These are phyloP conservation scores for Drosophila subsilvestris DNA, from an alignment of 2,888 invertebrate genomes.

Conservation along the genomic window DNA sequence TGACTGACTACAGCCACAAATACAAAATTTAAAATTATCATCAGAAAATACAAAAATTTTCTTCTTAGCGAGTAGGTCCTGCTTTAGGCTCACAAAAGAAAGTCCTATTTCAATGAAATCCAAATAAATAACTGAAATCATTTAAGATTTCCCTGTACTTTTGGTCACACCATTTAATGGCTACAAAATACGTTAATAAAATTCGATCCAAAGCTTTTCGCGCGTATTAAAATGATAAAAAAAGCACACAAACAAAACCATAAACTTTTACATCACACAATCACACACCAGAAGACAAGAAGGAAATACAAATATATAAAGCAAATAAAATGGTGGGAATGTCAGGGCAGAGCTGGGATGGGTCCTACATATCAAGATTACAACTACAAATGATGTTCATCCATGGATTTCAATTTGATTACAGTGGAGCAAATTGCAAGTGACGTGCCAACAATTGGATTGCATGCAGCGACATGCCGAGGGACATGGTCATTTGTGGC, in stretches of 20 bases:
- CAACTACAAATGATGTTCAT: conserved; percentile 51
- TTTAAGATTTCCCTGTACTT: conserved; percentile 1
- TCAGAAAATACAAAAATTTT: conserved; percentile 40
- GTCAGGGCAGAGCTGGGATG: background rate
- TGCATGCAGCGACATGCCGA: conserved; percentile 84
- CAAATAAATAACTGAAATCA: conserved; percentile 12
- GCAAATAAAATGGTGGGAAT: conserved; percentile 38
- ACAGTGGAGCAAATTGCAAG: conserved; percentile 84
- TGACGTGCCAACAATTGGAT: conserved; percentile 84
- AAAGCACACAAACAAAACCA: conserved; percentile 62
- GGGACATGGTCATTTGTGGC: conserved; percentile 84
- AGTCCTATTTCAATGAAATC: conserved; percentile 8
- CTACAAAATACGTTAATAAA: too few relatives aligned
- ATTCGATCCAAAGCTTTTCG: too few relatives aligned
- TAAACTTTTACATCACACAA: conserved; percentile 66
- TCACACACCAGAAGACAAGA: conserved; percentile 20
- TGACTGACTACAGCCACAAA: background rate
- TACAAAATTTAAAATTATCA: conserved; percentile 23
- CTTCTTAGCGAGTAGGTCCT: background rate
- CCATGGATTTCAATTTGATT: conserved; percentile 62
- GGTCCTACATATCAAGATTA: conserved; percentile 63
- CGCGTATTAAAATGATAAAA: too few relatives aligned
- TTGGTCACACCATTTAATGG: conserved; percentile 7
- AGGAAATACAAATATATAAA: conserved; percentile 8
- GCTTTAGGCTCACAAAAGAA: conserved; percentile 59